Evolutionary conservation across 2,888 invertebrate species (phyloP), one percentile per base, ranked within the genome.

Genomic region (Ischnura elegans): DNA sequence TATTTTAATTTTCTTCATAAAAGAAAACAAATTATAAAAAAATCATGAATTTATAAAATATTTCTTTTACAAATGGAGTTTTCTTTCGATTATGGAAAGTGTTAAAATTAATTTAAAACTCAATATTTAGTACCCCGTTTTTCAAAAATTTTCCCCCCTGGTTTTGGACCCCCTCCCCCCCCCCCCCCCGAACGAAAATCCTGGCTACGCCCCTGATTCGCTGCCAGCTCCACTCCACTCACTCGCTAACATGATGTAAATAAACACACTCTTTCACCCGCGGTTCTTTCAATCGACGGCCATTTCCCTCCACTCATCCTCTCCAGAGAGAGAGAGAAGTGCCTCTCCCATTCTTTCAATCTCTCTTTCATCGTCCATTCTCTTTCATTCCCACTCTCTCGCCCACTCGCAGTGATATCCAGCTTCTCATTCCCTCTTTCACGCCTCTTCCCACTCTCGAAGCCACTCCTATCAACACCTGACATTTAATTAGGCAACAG

Each of bases 381-480:
- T n/a, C 61, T 61, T n/a, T n/a, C n/a, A 25, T n/a, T n/a, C 61
- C n/a, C n/a, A n/a, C 25, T n/a, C 51, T 10, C 10, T 8, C 61
- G 2, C n/a, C 61, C 61, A n/a, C 61, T 61, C 61, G 1, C 76
- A n/a, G 13, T 61, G 61, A 61, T 61, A 25, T 61, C 61, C 61
- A 13, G 25, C 61, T 25, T 61, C 25, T 25, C 61, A 25, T 61
- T 13, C 76, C 76, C 76, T 16, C 76, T 76, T 76, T 76, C 76
- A 36, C 76, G 16, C 36, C 16, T 76, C 8, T 61, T 36, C 76
- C 76, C 76, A 36, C 36, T 16, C 25, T 76, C 16, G 76, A 36
- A 36, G 36, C 76, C 76, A n/a, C 76, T 76, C 76, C 76, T 76
- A 76, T 76, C 76, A 76, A 76, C 76, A 76, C 76, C 76, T 76